phyloP scores from a whole-genome alignment of 2,797 vertebrate genomes.

The Natrix natrix region DNA sequence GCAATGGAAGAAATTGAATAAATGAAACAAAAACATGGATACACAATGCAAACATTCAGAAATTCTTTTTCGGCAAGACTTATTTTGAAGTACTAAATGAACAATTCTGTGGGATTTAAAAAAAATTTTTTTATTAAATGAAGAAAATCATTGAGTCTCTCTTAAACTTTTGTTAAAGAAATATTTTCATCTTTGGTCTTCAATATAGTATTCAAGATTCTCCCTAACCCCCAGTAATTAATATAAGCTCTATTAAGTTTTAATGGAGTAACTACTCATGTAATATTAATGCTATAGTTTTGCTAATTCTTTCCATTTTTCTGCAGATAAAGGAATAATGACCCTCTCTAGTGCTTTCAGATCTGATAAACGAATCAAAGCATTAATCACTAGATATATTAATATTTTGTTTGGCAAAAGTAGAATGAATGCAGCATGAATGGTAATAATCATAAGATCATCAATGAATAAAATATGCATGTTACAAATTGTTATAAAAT shows the following conservation, averaged over 20 bases:
- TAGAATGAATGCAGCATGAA: not conserved
- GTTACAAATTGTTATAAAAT: not conserved
- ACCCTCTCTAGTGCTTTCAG: slow-evolving; percentile 45
- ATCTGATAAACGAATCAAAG: slow-evolving; percentile 27
- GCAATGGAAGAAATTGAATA: not conserved
- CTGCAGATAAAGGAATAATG: slow-evolving; percentile 50
- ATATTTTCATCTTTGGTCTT: not conserved
- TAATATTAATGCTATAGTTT: slow-evolving; percentile 23
- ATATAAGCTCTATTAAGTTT: slow-evolving; percentile 44
- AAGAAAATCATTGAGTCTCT: accelerated
- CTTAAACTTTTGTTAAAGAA: accelerated
- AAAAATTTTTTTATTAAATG: not conserved
- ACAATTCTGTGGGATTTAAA: not conserved
- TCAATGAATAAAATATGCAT: not conserved
- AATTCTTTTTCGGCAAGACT: not conserved
- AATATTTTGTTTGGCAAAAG: not conserved
- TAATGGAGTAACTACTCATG: slow-evolving; percentile 38
- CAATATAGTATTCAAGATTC: slow-evolving; percentile 4
- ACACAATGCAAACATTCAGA: not conserved
- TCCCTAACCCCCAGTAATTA: slow-evolving; percentile 39
- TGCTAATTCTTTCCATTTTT: slow-evolving; percentile 50
- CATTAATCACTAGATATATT: slow-evolving; percentile 17
- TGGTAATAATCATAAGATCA: not conserved
- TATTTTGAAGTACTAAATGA: not conserved
- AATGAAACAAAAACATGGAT: not conserved